Evolutionary conservation across 2,113 vertebrate species (phyloP).

Genomic region (Gavialis gangeticus): DNA sequence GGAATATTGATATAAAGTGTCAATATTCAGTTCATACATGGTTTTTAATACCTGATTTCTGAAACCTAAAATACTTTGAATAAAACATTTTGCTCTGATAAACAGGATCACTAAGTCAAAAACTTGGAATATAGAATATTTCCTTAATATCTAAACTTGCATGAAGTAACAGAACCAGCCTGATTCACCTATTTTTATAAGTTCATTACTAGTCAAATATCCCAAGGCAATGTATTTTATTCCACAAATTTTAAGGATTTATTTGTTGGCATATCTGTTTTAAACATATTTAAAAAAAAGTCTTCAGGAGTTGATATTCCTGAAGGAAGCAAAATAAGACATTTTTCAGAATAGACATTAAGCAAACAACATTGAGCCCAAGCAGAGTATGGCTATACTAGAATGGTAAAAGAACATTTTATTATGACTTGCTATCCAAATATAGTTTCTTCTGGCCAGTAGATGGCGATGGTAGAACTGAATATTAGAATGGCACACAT

Average conservation of each 20-base stretch:
- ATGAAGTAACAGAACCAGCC: background rate
- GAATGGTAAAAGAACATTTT: background rate
- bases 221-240: background rate
- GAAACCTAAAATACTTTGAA: background rate
- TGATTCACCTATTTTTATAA: background rate
- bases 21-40: background rate
- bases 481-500: fast-evolving
- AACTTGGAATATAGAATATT: background rate
- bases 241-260: background rate
- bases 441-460: slow-evolving; percentile 19
- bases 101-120: fast-evolving
- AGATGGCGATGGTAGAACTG: slow-evolving; percentile 40
- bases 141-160: background rate
- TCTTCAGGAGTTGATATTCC: background rate
- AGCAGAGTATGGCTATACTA: background rate
- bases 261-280: background rate
- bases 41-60: background rate
- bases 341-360: fast-evolving
- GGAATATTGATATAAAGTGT: background rate
- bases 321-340: background rate
- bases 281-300: background rate
- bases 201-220: background rate
- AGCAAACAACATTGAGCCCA: fast-evolving
- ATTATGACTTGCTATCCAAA: background rate
- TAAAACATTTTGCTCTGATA: background rate